These are phyloP conservation scores for Hermaeophaga mercurialis DNA, from an alignment of 2,888 invertebrate genomes.

Conservation along the genomic window DNA sequence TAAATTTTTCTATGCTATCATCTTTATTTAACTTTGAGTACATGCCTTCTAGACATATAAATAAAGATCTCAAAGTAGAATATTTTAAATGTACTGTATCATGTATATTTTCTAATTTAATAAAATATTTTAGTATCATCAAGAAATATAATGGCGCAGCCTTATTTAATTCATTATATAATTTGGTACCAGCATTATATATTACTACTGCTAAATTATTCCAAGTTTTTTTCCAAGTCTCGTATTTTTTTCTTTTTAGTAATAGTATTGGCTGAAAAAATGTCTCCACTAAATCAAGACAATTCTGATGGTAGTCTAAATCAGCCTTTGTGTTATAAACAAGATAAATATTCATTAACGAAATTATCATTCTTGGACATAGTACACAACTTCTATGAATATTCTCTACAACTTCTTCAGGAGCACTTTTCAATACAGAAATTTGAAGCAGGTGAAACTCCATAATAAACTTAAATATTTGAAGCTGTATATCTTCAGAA, in stretches of 20 bases:
- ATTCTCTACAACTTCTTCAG: neutral
- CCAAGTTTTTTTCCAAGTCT: constrained; percentile 37
- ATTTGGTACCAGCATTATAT: constrained; percentile 39
- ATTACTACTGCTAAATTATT: constrained; percentile 29
- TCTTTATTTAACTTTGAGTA: constrained; percentile 26
- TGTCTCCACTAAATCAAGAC: constrained; percentile 24
- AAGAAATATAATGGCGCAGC: constrained; percentile 24
- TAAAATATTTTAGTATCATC: constrained; percentile 29
- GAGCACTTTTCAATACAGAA: neutral
- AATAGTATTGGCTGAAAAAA: constrained; percentile 33
- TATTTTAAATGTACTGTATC: constrained; percentile 20
- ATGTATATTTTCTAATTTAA: constrained; percentile 31
- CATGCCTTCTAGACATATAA: too few relatives aligned
- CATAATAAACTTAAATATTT: constrained; percentile 19
- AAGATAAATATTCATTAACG: constrained; percentile 20
- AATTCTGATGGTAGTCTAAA: constrained; percentile 19
- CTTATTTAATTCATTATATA: constrained; percentile 26
- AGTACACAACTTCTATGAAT: constrained; percentile 1
- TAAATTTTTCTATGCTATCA: constrained; percentile 36
- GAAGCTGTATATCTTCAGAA: constrained; percentile 20
- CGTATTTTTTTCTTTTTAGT: constrained; percentile 35
- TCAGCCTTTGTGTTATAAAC: constrained; percentile 10
- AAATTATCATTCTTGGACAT: constrained; percentile 1
- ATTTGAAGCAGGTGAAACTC: constrained; percentile 1
- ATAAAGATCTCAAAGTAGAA: constrained; percentile 16